Evolutionary conservation across 2,888 invertebrate species (phyloP), one percentile per base, ranked within the genome.

Genomic region (Agriopis marginaria): DNA sequence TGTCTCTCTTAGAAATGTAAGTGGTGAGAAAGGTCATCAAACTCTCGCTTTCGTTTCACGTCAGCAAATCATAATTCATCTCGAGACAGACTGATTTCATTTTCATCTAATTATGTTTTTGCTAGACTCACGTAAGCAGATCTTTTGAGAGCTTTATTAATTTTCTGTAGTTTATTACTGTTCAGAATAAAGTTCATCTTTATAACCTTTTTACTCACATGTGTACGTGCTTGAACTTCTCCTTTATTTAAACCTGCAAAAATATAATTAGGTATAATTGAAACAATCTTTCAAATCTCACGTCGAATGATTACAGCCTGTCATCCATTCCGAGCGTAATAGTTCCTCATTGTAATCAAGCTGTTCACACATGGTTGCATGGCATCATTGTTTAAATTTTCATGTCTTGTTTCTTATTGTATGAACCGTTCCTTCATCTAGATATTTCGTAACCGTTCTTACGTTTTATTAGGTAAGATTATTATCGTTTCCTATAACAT

Each of bases 401-500:
- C 80, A 77, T 74, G 72, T 71, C 73, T 74, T 79, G 75, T 77
- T 76, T 76, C 62, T 58, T 65, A 63, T 53, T 73, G 71, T 73
- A 69, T 54, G 63, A 66, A 63, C 70, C 58, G 64, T 80, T 78
- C 77, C 78, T 75, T 71, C 63, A 72, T 75, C 69, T 77, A 66
- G 71, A 64, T 70, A 75, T 77, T 76, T 79, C 77, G 70, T 81
- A 82, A 75, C 73, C 66, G 71, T 78, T 81, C 78, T 82, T 82
- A 77, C 79, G 77, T 77, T 72, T 75, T 77, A 80, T 83, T 80
- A 78, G 75, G 74, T 79, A 80, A 81, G 67, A 64, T 75, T 75
- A 75, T 80, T 77, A 53, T 62, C n/a, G 74, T 76, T 79, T 77
- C 77, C 80, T 75, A 63, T 69, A 74, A 66, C 70, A 63, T 72